Conservation (phyloP, 2,113 vertebrate species). For the Alligator mississippiensis region DNA sequence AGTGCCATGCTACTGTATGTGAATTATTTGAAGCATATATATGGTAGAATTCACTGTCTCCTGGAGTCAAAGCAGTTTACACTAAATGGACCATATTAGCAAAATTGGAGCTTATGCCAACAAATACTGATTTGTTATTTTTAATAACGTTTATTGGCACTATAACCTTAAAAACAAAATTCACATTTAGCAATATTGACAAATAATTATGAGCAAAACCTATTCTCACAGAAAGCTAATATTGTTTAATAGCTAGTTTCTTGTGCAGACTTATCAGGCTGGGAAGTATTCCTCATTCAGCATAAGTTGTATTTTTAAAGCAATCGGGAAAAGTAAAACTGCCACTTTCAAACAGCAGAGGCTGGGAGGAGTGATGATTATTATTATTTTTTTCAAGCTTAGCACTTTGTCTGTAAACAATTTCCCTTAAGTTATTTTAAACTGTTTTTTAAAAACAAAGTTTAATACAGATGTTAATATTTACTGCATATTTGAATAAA, state of each 20-base stretch:
- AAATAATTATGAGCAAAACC: neutral
- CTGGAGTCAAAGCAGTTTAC: slow-evolving; percentile 68
- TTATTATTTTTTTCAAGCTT: neutral
- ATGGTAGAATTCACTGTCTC: slow-evolving; percentile 43
- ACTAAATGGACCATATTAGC: slow-evolving; percentile 68
- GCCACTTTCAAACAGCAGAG: neutral
- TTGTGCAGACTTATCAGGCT: slow-evolving; percentile 56
- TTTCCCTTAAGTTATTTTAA: slow-evolving; percentile 18
- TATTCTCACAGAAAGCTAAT: slow-evolving; percentile 1
- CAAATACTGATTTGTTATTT: slow-evolving; percentile 44
- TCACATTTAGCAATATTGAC: neutral
- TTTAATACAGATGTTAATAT: neutral
- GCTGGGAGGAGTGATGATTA: neutral
- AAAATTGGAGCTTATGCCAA: slow-evolving; percentile 38
- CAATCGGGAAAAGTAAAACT: slow-evolving; percentile 48
- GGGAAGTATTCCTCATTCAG: slow-evolving; percentile 23
- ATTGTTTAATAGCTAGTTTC: slow-evolving; percentile 48
- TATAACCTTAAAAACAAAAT: neutral
- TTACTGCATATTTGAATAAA: slow-evolving; percentile 31
- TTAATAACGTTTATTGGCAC: slow-evolving; percentile 19
- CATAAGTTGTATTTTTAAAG: neutral
- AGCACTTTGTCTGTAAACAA: slow-evolving; percentile 8
- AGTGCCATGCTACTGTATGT: slow-evolving; percentile 59
- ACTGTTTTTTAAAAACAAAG: neutral
- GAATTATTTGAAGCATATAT: slow-evolving; percentile 11